Base-by-base conservation (phyloP, 2,113 vertebrate genomes). In the Canis aureus region DNA sequence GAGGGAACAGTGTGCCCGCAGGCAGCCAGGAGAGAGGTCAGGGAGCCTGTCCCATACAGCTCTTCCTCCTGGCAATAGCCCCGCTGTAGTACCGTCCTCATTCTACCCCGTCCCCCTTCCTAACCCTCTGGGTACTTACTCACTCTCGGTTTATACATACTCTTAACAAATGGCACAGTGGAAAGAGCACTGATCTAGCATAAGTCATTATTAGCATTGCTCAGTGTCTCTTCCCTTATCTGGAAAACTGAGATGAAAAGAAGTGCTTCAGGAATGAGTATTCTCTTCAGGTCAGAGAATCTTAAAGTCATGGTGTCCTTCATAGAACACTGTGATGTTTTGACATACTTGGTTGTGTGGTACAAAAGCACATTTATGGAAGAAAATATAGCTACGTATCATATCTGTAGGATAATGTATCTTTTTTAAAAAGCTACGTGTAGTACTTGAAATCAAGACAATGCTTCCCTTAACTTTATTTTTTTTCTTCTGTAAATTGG, bases 71-170 rank as follows among this genome's bases (percentile, higher is more conserved):
- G 49, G 62, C 60, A 10, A 5, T n/a, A 11, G 35, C 76, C 55
- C 32, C 3, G 0, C 0, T 1, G n/a, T 27, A 2, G 25, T 5
- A 2, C 11, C 2, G n/a, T 5, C 35, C 29, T 76, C 20, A 1
- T 2, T 19, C 12, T 5, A 15, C 3, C 82, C 59, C 11, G 0
- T 38, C 6, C 17, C n/a, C 35, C 38, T 17, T 12, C 76, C 15
- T 11, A 11, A 67, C 11, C 16, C 62, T 22, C 35, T 16, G 1
- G 1, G 19, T 20, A 57, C 23, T 0, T 35, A 5, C 2, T n/a
- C 9, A 11, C 69, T 66, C 53, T 66, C 25, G 11, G 22, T 88
- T 74, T 43, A 38, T 53, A 62, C 7, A 4, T 0, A 32, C 4
- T 76, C 15, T n/a, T 69, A 23, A 38, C 6, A 35, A 20, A 49